These are phyloP conservation scores for Fistularia tabacaria DNA, from an alignment of 2,797 vertebrate species.

Conservation along the genomic window DNA sequence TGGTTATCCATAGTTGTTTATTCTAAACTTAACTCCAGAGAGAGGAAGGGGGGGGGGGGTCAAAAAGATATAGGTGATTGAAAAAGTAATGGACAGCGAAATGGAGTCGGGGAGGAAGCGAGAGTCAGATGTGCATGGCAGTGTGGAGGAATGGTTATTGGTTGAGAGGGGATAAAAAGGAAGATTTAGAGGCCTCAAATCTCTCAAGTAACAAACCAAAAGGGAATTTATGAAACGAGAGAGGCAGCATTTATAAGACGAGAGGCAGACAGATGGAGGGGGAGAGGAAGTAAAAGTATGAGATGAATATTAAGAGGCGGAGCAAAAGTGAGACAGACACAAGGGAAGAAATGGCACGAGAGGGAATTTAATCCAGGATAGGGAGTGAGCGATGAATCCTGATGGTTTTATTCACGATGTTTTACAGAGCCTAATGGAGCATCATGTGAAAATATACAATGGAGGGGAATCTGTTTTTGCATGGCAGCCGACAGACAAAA, in stretches of 20 bases:
- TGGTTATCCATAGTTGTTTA: neutral
- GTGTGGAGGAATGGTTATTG: neutral
- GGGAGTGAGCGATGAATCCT: too few relatives aligned
- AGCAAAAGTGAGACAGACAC: too few relatives aligned
- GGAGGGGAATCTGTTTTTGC: too few relatives aligned
- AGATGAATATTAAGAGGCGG: too few relatives aligned
- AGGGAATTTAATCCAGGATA: too few relatives aligned
- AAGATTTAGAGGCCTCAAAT: conserved; percentile 23
- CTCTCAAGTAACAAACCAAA: conserved; percentile 10
- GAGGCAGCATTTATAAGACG: neutral
- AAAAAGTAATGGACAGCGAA: neutral
- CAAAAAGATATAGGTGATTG: neutral
- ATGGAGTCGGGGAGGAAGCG: conserved; percentile 1
- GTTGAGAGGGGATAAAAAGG: conserved; percentile 9
- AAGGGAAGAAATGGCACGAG: too few relatives aligned
- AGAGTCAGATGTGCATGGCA: too few relatives aligned
- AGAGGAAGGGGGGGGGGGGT: neutral
- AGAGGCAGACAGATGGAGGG: neutral
- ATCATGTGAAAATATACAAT: too few relatives aligned
- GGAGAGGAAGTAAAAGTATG: neutral
- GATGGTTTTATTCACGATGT: too few relatives aligned
- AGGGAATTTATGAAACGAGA: conserved; percentile 16
- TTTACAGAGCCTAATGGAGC: too few relatives aligned
- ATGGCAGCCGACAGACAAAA: too few relatives aligned
- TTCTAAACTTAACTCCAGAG: conserved; percentile 4